Evolutionary conservation across 2,888 invertebrate genomes (phyloP), one percentile per base, ranked within the genome.

Genomic region (Branchinecta sandiegonensis): DNA sequence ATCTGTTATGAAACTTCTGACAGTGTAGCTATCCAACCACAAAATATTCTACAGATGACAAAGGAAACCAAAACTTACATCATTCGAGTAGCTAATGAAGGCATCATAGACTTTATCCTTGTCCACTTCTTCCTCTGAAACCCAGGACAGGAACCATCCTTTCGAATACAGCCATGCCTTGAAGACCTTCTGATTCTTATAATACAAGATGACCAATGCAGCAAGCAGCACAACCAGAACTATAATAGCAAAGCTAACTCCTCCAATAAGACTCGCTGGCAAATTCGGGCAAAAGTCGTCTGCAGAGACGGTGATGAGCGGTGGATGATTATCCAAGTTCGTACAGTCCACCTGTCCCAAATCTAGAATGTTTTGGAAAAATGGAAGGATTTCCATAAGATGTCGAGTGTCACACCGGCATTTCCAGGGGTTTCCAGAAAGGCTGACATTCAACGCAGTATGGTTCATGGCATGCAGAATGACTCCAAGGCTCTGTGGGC

Each of bases 101-200:
- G 63, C 63, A 56, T 56, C 63, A 56, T 56, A 56, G 73, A 85
- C 83, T 72, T 83, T 83, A 76, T 88, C 88, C 46, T 87, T 75
- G 71, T 87, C 87, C 67, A 85, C 83, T 74, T 87, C 86, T 14
- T 74, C 71, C 47, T 74, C 73, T 23, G 74, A 73, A 65, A 76
- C 74, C 65, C 73, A 73, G 67, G 74, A 72, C 68, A 75, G 71
- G 70, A 74, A 75, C 69, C 73, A 72, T 46, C 74, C 74, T 64
- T 75, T 76, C 1, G 76, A 72, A 71, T 75, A 77, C 46, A 77
- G 71, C 73, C 74, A 77, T 23, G 76, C 75, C 23, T 56, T 56
- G 63, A 56, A n/a, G 23, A 56, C 63, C 23, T 23, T 56, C 23
- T 56, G 63, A 10, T 56, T 56, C 23, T 56, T 56, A 10, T 56